Evolutionary conservation across 2,888 invertebrate genomes (phyloP), one percentile per base, ranked within the genome.

Genomic region (Macrosoma leucophasiata): DNA sequence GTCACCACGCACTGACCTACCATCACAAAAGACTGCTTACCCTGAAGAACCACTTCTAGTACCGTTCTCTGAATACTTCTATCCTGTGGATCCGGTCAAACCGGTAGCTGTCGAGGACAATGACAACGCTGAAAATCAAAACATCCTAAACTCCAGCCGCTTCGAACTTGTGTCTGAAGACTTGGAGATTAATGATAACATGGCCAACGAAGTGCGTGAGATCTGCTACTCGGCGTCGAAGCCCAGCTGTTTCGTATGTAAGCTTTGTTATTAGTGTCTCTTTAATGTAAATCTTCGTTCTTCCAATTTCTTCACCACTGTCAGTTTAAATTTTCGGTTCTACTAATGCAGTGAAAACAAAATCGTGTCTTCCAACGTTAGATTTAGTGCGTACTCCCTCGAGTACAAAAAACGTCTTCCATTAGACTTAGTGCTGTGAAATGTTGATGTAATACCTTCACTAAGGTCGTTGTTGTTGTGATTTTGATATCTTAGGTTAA

Each of bases 191-290:
- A 84, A 70, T 51, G 87, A 88, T 39, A 88, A 88, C 62, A 65
- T 87, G 64, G 79, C 84, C 35, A 88, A 88, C 53, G 88, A 88
- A 66, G 74, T 86, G 30, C 75, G 79, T 32, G 87, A 87, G 59
- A 79, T 85, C 71, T 77, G 86, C 75, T 82, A 86, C 72, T 53
- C 72, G 43, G 65, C 71, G 43, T 58, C 44, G 40, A 69, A 63
- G 32, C 48, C 46, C 48, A 64, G 54, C 57, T 84, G 84, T 57
- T 59, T 72, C 65, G 77, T 84, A 75, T 84, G 84, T 81, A 82
- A 78, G 55, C 57, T 75, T 62, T 76, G 66, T 57, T 70, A 68
- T 49, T 78, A 73, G 48, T 38, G 12, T 31, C 26, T 36, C 4
- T 34, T 12, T 37, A 53, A 51, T 55, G 33, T 20, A 4, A 15